Percentiles rank a stretch among this genome's conserved stretches.
Evolutionary conservation across 1,140 invertebrate species (phyloP).

Genomic region (Papilio xuthus): DNA sequence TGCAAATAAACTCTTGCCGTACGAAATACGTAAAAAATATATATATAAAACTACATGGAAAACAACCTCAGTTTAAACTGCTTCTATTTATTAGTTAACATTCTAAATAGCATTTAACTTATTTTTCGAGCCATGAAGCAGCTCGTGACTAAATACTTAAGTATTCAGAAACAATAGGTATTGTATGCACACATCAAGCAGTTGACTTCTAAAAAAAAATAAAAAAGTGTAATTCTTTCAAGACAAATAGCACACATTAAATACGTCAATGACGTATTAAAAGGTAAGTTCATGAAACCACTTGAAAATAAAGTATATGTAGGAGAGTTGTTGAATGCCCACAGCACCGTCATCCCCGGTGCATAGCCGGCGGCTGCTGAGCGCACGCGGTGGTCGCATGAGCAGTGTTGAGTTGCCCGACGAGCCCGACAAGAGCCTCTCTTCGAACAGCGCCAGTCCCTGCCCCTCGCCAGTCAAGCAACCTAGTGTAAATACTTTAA

Average conservation of each 20-base stretch:
- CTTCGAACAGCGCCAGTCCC: conserved; percentile 94
- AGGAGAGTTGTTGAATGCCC: not conserved
- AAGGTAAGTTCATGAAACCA: not conserved
- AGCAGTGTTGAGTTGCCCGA: conserved; percentile 95
- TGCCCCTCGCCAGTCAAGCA: conserved; percentile 92
- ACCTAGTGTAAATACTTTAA: conserved; percentile 56
- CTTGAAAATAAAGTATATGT: not conserved
- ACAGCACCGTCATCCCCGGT: conserved; percentile 94
- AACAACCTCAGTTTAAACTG: not conserved
- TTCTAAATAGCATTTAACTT: not conserved
- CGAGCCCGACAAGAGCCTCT: conserved; percentile 94
- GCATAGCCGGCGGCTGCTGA: conserved; percentile 88
- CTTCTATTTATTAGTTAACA: not conserved
- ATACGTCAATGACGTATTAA: not conserved
- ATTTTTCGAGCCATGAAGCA: not conserved
- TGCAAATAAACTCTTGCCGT: not conserved
- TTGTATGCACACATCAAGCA: not conserved
- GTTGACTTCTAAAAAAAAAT: not conserved
- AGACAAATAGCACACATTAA: not conserved
- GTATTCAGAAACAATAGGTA: not conserved
- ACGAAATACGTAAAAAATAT: too few relatives aligned
- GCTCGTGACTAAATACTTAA: not conserved
- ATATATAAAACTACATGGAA: not conserved
- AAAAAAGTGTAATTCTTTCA: not conserved
- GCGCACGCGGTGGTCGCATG: conserved; percentile 91